A percentile compares a stretch with the other conserved stretches of the same genome.
Conservation (phyloP, 2,888 invertebrate species). For the Melanchra persicariae region DNA sequence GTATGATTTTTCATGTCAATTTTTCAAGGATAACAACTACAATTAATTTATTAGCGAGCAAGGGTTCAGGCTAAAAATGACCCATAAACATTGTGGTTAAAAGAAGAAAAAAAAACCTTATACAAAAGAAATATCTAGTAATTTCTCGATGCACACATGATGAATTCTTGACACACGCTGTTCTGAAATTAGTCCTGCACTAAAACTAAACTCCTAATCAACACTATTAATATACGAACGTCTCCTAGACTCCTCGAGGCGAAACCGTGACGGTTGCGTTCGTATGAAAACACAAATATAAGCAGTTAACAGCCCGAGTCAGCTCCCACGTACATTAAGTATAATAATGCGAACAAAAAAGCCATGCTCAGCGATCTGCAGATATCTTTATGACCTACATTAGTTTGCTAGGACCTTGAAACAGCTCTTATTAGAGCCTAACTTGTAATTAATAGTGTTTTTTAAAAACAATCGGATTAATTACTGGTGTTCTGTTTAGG, state of each 20-base stretch:
- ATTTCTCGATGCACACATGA: not conserved
- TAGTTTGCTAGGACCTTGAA: slow-evolving; percentile 71
- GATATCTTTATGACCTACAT: slow-evolving; percentile 76
- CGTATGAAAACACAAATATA: slow-evolving; percentile 53
- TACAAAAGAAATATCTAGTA: not conserved
- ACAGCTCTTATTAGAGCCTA: slow-evolving; percentile 53
- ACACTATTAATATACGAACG: slow-evolving; percentile 23
- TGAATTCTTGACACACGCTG: not conserved
- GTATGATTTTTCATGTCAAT: too few relatives aligned
- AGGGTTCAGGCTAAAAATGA: too few relatives aligned
- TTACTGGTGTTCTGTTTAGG: slow-evolving; percentile 37
- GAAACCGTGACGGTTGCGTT: slow-evolving; percentile 48
- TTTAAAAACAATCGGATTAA: slow-evolving; percentile 41
- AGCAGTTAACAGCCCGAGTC: slow-evolving; percentile 61
- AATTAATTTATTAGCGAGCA: too few relatives aligned
- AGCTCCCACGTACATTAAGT: slow-evolving; percentile 73
- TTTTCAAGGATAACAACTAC: too few relatives aligned
- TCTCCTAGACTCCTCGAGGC: slow-evolving; percentile 8
- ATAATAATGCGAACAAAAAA: slow-evolving; percentile 72
- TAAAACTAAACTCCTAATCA: too few relatives aligned
- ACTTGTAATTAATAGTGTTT: slow-evolving; percentile 52
- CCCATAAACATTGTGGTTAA: too few relatives aligned
- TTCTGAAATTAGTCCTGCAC: too few relatives aligned
- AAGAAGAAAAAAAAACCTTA: not conserved
- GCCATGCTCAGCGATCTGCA: slow-evolving; percentile 61